Conservation (phyloP, 2,888 invertebrate genomes). For the Apodemia mormo region DNA sequence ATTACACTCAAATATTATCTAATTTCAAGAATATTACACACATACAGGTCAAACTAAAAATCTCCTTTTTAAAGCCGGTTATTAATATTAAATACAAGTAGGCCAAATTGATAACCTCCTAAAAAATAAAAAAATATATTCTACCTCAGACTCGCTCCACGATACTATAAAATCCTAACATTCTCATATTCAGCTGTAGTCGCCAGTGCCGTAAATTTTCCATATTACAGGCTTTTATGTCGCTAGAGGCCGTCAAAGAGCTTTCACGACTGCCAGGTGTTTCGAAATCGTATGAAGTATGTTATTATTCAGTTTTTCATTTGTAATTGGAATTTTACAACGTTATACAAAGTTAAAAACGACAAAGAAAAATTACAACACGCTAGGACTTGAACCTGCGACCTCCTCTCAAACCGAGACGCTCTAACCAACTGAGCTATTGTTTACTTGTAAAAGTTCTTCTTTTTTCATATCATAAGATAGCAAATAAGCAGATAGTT, state of each 20-base stretch:
- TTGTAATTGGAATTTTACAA: not conserved
- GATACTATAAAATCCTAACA: conserved; percentile 20
- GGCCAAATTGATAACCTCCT: not conserved
- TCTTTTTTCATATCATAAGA: no score
- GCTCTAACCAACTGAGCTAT: no score
- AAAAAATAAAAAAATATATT: not conserved
- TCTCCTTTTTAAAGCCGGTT: not conserved
- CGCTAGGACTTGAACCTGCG: no score
- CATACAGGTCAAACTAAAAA: no score
- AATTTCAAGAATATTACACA: no score
- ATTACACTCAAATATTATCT: no score
- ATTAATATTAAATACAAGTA: no score
- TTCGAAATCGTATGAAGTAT: not conserved
- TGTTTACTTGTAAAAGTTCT: no score
- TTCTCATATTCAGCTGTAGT: conserved; percentile 27
- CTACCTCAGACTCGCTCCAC: not conserved
- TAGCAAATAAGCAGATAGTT: no score
- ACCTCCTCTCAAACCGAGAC: no score
- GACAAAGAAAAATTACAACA: no score
- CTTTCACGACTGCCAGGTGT: conserved; percentile 25
- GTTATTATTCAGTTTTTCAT: not conserved
- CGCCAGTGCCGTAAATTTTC: conserved; percentile 34
- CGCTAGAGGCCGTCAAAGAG: conserved; percentile 31
- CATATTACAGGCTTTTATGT: conserved; percentile 37
- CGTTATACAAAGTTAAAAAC: no score